Evolutionary conservation across 2,113 vertebrate species (phyloP), one percentile per base, ranked within the genome.

Genomic region (Gymnorhina tibicen): DNA sequence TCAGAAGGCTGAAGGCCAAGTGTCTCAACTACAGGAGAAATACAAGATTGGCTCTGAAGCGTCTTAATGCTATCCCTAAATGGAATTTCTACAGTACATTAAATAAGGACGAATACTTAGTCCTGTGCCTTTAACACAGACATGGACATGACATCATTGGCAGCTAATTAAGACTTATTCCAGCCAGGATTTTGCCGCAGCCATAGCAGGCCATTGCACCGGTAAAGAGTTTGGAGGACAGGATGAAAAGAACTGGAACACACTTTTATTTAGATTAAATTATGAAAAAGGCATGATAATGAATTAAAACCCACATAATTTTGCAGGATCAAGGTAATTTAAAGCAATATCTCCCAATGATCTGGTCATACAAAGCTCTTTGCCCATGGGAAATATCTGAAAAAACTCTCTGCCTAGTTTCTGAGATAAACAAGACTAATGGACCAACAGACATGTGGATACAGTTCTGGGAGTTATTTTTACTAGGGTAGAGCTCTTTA

Each of bases 1-100:
- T 97, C 97, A 97, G 83, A 87, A 97, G 97, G 96, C 97, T 96
- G 97, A 97, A 97, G 97, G 96, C 98, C 97, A 98, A 98, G 86
- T 33, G n/a, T 90, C 95, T 97, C 96, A 96, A 49, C 97, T 94
- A 58, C 15, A 20, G 68, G 85, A 92, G 95, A 97, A 98, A 92
- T 75, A 89, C 96, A 97, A 94, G 96, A 94, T 95, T 98, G 98
- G 97, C 97, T 97, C 91, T 79, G 89, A 97, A 97, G 95, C 13
- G 1, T 95, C 97, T 97, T 90, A 97, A 85, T 97, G 94, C 85
- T 97, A 82, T 97, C 97, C 97, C 95, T 94, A 97, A 98, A 97
- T 97, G 96, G 97, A 98, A 98, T 97, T 97, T 97, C 97, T 97
- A 95, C 90, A 97, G 90, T 93, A 97, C 96, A 97, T 98, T 97